Conservation (phyloP, 1,140 invertebrate genomes). For the Drosophila ercepeae region DNA sequence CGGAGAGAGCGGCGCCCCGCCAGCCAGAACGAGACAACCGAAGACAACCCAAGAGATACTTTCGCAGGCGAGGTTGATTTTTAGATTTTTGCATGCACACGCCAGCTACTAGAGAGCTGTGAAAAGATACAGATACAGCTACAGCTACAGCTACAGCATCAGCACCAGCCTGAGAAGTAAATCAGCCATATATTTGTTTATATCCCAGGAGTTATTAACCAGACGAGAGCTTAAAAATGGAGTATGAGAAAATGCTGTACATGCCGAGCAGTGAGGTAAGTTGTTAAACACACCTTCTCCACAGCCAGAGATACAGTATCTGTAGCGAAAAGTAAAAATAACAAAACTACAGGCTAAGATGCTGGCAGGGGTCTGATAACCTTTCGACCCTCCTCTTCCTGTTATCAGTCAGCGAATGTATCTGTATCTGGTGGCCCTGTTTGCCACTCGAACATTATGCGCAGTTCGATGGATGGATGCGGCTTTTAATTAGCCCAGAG, state of each 20-base stretch:
- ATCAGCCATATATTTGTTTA: conserved; percentile 5
- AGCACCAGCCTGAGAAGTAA: conserved; percentile 32
- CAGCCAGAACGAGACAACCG: conserved; percentile 51
- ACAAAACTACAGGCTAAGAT: conserved; percentile 33
- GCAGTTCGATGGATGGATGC: conserved; percentile 60
- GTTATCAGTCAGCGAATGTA: conserved; percentile 49
- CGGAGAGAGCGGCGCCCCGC: conserved; percentile 26
- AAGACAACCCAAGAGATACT: conserved; percentile 51
- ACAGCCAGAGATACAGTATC: background rate
- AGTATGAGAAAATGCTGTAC: conserved; percentile 78
- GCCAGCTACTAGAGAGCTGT: conserved; percentile 14
- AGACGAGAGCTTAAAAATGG: conserved; percentile 55
- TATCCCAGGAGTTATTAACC: conserved; percentile 25
- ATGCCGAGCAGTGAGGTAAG: conserved; percentile 65
- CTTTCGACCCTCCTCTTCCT: conserved; percentile 29
- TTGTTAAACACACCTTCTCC: conserved; percentile 10
- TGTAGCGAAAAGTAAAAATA: conserved; percentile 10
- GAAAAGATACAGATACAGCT: conserved; percentile 19
- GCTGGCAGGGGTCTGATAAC: conserved; percentile 55
- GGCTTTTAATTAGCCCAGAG: conserved; percentile 64
- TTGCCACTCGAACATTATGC: conserved; percentile 49
- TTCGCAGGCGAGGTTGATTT: conserved; percentile 64
- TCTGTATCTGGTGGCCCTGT: conserved; percentile 27
- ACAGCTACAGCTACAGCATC: conserved; percentile 12
- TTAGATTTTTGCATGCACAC: conserved; percentile 61